Percentiles rank a stretch among this genome's conserved stretches.
Conservation (phyloP, 1,140 invertebrate genomes). For the Chelonus insularis region DNA sequence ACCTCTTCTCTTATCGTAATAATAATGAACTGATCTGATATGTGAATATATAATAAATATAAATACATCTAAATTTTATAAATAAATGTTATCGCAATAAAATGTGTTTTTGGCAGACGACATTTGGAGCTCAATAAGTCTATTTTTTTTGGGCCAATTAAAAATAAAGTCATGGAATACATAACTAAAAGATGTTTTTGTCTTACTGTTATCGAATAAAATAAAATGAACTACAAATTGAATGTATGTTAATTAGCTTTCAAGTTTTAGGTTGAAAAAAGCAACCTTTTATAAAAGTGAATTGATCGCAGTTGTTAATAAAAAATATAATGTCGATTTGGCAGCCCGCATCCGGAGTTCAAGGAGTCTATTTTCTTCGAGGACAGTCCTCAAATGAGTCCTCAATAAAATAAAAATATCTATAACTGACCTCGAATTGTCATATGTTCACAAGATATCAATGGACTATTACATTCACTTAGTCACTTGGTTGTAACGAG, state of each 20-base stretch:
- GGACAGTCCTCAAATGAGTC: neutral
- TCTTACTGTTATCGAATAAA: no score
- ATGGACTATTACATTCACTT: neutral
- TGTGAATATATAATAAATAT: no score
- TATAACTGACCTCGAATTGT: neutral
- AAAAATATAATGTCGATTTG: neutral
- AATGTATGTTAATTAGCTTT: no score
- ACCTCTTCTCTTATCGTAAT: no score
- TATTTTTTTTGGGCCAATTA: neutral
- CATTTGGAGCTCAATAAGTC: neutral
- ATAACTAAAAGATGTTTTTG: no score
- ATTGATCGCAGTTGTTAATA: neutral
- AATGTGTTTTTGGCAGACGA: neutral
- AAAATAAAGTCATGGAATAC: no score
- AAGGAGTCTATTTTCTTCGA: neutral
- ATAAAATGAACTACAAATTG: no score
- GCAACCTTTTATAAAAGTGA: no score
- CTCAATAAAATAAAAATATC: neutral
- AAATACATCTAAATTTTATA: no score
- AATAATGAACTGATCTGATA: no score
- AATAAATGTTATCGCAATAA: neutral
- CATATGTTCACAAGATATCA: neutral
- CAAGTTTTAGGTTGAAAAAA: no score
- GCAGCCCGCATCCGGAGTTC: neutral
- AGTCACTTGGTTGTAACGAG: no score